Evolutionary conservation across 2,888 invertebrate genomes (phyloP).

Genomic region (Drosophila flavopinicola): DNA sequence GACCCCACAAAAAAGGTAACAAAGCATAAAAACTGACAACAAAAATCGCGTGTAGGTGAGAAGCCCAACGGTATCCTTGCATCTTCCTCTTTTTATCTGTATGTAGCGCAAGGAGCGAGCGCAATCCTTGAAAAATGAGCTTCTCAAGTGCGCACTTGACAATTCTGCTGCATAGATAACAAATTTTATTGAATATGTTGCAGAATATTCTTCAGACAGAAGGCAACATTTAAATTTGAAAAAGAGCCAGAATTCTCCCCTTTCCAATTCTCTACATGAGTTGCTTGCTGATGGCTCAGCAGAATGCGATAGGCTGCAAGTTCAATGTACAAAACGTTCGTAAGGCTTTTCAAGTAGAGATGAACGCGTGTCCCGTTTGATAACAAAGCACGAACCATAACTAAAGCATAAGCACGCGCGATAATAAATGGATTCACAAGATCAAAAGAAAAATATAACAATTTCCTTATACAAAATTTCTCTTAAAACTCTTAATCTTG

Average conservation of each 20-base stretch:
- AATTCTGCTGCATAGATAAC: conserved; percentile 56
- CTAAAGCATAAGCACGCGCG: too few species aligned
- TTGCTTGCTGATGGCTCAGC: conserved; percentile 29
- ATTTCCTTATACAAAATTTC: too few species aligned
- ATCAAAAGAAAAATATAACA: too few species aligned
- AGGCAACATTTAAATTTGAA: conserved; percentile 47
- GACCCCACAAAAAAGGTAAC: conserved; percentile 50
- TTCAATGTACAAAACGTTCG: conserved; percentile 70
- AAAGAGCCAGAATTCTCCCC: not conserved
- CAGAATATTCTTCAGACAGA: conserved; percentile 9
- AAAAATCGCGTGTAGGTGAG: conserved; percentile 32
- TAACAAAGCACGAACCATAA: too few species aligned
- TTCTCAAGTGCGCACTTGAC: conserved; percentile 58
- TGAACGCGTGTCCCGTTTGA: conserved; percentile 6
- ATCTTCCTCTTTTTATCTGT: conserved; percentile 21
- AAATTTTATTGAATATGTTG: conserved; percentile 64
- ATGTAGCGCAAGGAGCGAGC: conserved; percentile 11
- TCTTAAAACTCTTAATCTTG: too few species aligned
- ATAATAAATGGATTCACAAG: too few species aligned
- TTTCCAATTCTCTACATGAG: not conserved
- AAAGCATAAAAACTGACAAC: conserved; percentile 55
- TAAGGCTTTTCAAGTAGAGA: conserved; percentile 10
- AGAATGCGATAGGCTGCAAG: conserved; percentile 60
- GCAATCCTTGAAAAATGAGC: conserved; percentile 51
- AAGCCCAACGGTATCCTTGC: conserved; percentile 15